A percentile compares a stretch with the other conserved stretches of the same genome.
These are phyloP conservation scores for Anniella stebbinsi DNA, from an alignment of 2,797 vertebrate species.

Conservation along the genomic window DNA sequence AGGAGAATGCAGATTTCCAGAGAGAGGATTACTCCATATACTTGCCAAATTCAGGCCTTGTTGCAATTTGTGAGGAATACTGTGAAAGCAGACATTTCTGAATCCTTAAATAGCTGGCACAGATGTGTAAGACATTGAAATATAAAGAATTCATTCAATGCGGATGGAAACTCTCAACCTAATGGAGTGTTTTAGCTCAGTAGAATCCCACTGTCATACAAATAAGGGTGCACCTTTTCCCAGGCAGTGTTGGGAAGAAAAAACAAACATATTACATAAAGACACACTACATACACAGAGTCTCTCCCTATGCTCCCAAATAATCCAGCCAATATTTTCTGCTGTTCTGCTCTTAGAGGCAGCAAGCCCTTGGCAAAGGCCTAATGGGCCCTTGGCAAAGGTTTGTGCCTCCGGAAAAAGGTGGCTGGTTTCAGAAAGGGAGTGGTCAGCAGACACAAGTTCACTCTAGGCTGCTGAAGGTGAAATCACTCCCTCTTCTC, in stretches of 20 bases:
- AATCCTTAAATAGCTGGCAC: not conserved
- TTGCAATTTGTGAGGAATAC: not conserved
- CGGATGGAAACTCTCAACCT: not conserved
- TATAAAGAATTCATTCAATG: conserved; percentile 2
- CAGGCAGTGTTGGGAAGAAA: conserved; percentile 12
- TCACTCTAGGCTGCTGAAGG: not conserved
- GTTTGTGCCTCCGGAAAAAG: not conserved
- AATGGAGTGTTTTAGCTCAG: not conserved
- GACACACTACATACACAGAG: not conserved
- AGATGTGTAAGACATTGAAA: not conserved
- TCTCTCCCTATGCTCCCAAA: not conserved
- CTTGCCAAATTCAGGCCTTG: not conserved
- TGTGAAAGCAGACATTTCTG: not conserved
- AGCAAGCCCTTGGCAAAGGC: not conserved
- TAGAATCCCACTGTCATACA: not conserved
- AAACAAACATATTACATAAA: not conserved
- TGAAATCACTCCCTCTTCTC: not conserved
- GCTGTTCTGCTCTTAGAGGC: not conserved
- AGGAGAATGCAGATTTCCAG: not conserved
- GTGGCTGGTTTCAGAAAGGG: not conserved
- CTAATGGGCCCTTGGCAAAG: not conserved
- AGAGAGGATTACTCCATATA: not conserved
- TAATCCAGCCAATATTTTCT: not conserved
- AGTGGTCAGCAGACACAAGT: not conserved
- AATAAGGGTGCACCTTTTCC: conserved; percentile 22